Percentiles rank a stretch among this genome's conserved stretches.
phyloP scores from a whole-genome alignment of 2,797 vertebrate species.

The Tachyglossus aculeatus region DNA sequence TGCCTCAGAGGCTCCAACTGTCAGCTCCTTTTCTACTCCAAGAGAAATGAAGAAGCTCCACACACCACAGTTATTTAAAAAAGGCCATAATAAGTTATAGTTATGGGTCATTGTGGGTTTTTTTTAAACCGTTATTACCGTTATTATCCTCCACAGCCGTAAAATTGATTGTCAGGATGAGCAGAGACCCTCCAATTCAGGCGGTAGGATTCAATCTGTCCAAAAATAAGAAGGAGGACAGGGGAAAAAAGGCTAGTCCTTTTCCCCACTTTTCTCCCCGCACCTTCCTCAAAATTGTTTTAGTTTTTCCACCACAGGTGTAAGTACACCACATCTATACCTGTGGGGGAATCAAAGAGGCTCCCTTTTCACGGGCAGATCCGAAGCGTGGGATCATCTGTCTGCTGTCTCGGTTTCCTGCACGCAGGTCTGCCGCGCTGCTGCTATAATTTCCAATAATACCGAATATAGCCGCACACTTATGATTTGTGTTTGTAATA shows the following conservation, averaged over 20 bases:
- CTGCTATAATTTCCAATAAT: background rate
- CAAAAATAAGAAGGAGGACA: background rate
- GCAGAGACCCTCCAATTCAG: slow-evolving; percentile 37
- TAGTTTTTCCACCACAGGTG: background rate
- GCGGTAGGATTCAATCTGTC: slow-evolving; percentile 51
- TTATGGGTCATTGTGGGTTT: slow-evolving; percentile 72
- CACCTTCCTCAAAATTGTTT: slow-evolving; percentile 3
- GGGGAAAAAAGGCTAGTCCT: background rate
- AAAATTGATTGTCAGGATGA: slow-evolving; percentile 75
- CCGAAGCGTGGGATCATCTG: background rate
- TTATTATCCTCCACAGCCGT: slow-evolving; percentile 71
- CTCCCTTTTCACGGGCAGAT: background rate
- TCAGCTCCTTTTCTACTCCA: slow-evolving; percentile 49
- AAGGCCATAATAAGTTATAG: slow-evolving; percentile 70
- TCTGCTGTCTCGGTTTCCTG: background rate
- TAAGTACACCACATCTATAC: background rate
- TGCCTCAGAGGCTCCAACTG: slow-evolving; percentile 15
- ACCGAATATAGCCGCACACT: background rate
- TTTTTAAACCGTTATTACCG: slow-evolving; percentile 69
- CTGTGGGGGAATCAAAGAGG: background rate
- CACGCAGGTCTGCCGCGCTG: background rate
- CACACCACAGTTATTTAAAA: slow-evolving; percentile 64
- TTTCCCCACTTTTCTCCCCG: background rate
- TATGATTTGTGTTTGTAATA: background rate
- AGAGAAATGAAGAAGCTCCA: slow-evolving; percentile 55